Percentiles rank a stretch among this genome's conserved stretches.
Conservation (phyloP, 2,113 vertebrate genomes). For the Acanthochromis polyacanthus region DNA sequence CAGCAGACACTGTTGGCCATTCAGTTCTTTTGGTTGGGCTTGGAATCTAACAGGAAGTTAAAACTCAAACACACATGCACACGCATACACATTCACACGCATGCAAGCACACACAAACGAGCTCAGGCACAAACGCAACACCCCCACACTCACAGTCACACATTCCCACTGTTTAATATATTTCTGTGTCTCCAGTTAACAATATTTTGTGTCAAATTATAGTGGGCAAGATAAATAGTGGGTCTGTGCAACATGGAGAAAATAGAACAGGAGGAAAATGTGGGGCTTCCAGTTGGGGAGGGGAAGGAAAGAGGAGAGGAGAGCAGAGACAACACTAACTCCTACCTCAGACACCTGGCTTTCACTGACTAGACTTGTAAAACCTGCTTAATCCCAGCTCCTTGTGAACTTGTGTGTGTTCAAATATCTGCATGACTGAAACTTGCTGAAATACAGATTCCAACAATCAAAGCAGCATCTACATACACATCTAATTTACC, state of each 20-base stretch:
- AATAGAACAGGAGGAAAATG: constrained; percentile 70
- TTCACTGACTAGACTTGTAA: constrained; percentile 64
- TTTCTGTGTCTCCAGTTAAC: constrained; percentile 82
- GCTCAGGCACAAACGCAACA: constrained; percentile 52
- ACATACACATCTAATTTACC: constrained; percentile 13
- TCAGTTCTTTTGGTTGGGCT: constrained; percentile 43
- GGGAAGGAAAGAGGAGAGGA: constrained; percentile 24
- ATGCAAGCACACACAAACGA: constrained; percentile 22
- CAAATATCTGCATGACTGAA: constrained; percentile 53
- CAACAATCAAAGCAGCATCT: constrained; percentile 26
- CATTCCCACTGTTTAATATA: constrained; percentile 80
- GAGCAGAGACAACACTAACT: constrained; percentile 36
- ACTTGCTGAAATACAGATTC: constrained; percentile 31
- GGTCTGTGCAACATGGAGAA: constrained; percentile 67
- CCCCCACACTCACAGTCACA: constrained; percentile 61
- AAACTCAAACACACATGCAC: constrained; percentile 39
- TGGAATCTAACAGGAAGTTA: constrained; percentile 50
- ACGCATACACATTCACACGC: constrained; percentile 10
- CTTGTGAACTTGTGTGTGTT: constrained; percentile 39
- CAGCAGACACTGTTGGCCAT: constrained; percentile 67
- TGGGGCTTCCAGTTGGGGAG: constrained; percentile 52
- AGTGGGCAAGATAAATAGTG: constrained; percentile 81
- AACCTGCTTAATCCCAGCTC: constrained; percentile 66
- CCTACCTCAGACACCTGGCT: constrained; percentile 63
- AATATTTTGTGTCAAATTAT: constrained; percentile 84